Base-by-base conservation (phyloP, 2,113 vertebrate species). In the Dicaeum eximium region DNA sequence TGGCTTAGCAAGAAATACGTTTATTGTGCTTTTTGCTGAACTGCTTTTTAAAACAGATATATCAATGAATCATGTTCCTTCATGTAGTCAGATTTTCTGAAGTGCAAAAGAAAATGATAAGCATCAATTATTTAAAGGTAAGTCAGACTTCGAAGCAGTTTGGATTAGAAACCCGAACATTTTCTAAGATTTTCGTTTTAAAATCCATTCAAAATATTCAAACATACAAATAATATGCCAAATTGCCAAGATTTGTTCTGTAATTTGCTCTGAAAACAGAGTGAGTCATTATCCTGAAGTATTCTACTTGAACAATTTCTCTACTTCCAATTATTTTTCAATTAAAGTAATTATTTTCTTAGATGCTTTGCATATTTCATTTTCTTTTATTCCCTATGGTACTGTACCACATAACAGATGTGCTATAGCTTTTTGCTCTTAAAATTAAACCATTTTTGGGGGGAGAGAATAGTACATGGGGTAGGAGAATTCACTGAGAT, bases 261-360 rank as follows among this genome's bases (percentile, higher is more conserved):
- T n/a, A 69, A 67, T 42, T 81, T 81, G 48, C 37, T 79, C 15
- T 45, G 44, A 88, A 91, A 92, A 64, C 37, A 74, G 7, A 11
- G 2, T 17, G 23, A 79, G 25, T 78, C 56, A 60, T 58, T 22
- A 78, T 93, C n/a, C 71, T 75, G 56, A 93, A 74, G 51, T 58
- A 61, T 66, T 80, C 47, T 62, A 80, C 72, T 53, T 74, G 30
- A 38, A 45, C 50, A 4, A 85, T 84, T 81, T 79, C 42, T 47
- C 22, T 53, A 16, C 30, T 64, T 72, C 37, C 6, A 73, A 65
- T 65, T 86, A 83, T 65, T 88, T 86, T 19, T 35, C 35, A 62
- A 37, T 73, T 94, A 78, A 86, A 93, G 13, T 58, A 70, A 67
- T 78, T 56, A 10, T 90, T 86, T 93, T 71, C 70, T 60, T 84